Evolutionary conservation across 2,797 vertebrate species (phyloP), one percentile per base, ranked within the genome.

Genomic region (Bufotes viridis): DNA sequence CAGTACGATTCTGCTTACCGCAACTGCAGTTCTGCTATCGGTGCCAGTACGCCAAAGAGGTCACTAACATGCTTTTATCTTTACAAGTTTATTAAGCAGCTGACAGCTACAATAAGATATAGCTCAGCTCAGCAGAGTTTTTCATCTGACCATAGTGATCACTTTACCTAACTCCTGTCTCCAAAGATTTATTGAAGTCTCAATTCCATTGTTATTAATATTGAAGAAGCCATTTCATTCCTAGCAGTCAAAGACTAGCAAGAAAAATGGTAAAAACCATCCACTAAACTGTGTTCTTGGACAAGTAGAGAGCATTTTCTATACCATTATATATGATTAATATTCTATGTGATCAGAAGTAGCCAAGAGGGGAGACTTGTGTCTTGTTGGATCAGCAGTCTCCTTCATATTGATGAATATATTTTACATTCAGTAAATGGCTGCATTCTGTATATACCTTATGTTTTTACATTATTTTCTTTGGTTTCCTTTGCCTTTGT

Each of bases 131-230:
- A 84, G 82, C 82, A 75, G 26, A 60, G 63, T 61, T 84, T 61
- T 84, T 57, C 55, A 84, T 84, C 82, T 6, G 26, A 84, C 24
- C 69, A 75, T 75, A 75, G 69, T 75, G 75, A 86, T 86, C 75
- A 79, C 60, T 67, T 67, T 42, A 57, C 61, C 49, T 79, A 79
- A 79, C 61, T 76, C 49, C 76, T 86, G 84, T 86, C 84, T 29
- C 53, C 22, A 69, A 86, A 67, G 61, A 86, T 86, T 79, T 86
- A 86, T 86, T 79, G 61, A 78, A 79, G 42, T 86, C 63, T 65
- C 29, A 79, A 79, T 57, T 86, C 75, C 84, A 24, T 69, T 67
- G 42, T 86, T 86, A 67, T 65, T 65, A 79, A 69, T 63, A 60
- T 67, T 24, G 15, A 83, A 81, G 42, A 83, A 67, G 55, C 49